Evolutionary conservation across 2,888 invertebrate genomes (phyloP).

Genomic region (Sinohyriopsis cumingii): DNA sequence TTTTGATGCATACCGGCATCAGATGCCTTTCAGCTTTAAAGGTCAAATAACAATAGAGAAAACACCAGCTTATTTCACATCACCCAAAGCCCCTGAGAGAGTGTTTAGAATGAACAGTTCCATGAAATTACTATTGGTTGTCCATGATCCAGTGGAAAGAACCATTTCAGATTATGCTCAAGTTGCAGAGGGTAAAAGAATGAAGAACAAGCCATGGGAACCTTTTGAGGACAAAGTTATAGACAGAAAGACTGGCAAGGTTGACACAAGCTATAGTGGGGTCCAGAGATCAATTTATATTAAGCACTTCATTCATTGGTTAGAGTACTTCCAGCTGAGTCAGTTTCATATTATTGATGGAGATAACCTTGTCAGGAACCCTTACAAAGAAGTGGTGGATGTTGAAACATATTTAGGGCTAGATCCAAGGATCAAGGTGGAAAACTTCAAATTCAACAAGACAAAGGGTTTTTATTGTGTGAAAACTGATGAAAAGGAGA

Average conservation of each 20-base stretch:
- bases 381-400: conserved; percentile 51
- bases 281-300: conserved; percentile 66
- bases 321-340: conserved; percentile 90
- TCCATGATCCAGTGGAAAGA: conserved; percentile 94
- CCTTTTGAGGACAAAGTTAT: conserved; percentile 70
- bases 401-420: conserved; percentile 62
- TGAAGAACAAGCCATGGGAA: conserved; percentile 49
- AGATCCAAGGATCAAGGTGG: conserved; percentile 66
- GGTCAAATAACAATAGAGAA: conserved; percentile 97
- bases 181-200: conserved; percentile 75
- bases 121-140: conserved; percentile 89
- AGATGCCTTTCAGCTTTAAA: conserved; percentile 91
- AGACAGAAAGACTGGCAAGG: conserved; percentile 57
- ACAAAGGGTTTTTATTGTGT: conserved; percentile 96
- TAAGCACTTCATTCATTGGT: conserved; percentile 89
- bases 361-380: conserved; percentile 54
- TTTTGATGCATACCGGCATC: conserved; percentile 88
- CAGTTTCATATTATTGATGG: conserved; percentile 93
- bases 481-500: conserved; percentile 76
- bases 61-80: conserved; percentile 97
- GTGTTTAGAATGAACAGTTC: conserved; percentile 94
- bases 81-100: conserved; percentile 92
- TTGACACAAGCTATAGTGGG: conserved; percentile 70
- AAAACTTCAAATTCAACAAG: conserved; percentile 96
- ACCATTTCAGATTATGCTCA: conserved; percentile 98